A percentile compares a stretch with the other conserved stretches of the same genome.
Conservation (phyloP, 2,113 vertebrate species). For the Neogobius melanostomus region DNA sequence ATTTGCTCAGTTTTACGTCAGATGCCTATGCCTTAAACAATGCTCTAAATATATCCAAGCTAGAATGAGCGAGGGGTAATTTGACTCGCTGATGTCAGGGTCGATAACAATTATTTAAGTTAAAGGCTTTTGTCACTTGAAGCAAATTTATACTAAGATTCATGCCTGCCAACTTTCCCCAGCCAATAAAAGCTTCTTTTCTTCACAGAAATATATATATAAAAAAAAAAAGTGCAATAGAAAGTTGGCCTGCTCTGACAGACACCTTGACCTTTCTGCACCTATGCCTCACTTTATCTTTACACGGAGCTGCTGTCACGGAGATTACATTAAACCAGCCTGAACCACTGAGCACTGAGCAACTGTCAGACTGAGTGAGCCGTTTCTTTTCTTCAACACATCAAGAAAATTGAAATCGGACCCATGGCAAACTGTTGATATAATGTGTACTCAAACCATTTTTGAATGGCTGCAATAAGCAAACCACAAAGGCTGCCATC, state of each 20-base stretch:
- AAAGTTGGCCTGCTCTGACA: constrained; percentile 12
- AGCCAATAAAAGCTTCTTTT: not conserved
- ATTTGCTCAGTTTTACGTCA: too few relatives aligned
- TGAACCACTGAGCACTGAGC: not conserved
- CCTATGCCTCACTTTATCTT: constrained; percentile 12
- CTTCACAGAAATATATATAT: not conserved
- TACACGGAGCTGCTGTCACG: constrained; percentile 5
- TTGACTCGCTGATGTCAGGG: too few relatives aligned
- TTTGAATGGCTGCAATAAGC: too few relatives aligned
- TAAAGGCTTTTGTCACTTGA: not conserved
- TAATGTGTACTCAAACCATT: too few relatives aligned
- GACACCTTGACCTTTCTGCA: constrained; percentile 4
- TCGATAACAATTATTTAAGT: not conserved
- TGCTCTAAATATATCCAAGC: too few relatives aligned
- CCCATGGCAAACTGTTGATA: too few relatives aligned
- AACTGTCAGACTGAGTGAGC: not conserved
- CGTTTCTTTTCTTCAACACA: not conserved
- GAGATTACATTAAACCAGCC: constrained; percentile 4
- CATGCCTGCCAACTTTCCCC: not conserved
- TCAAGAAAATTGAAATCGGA: not conserved
- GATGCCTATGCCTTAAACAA: too few relatives aligned
- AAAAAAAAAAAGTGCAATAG: not conserved
- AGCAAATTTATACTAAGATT: not conserved
- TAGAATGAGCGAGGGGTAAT: too few relatives aligned
- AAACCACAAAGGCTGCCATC: too few relatives aligned